Evolutionary conservation across 2,113 vertebrate genomes (phyloP).

Genomic region (Corythoichthys haematopterus): DNA sequence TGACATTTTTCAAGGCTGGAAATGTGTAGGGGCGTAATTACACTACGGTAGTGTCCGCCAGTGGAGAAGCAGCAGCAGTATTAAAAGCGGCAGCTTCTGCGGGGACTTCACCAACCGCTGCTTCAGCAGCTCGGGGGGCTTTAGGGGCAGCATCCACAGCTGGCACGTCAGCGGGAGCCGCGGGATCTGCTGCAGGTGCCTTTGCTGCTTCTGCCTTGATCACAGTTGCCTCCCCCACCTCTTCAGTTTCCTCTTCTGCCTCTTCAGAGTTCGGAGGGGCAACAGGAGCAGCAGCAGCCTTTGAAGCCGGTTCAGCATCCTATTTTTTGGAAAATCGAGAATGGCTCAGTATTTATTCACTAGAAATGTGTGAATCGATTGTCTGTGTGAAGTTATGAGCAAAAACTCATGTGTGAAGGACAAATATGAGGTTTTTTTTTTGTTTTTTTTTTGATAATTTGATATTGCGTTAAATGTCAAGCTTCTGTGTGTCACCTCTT

Average conservation of each 20-base stretch:
- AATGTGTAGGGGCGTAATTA: slow-evolving; percentile 14
- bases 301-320: slow-evolving; percentile 28
- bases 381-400: no score
- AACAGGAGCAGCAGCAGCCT: slow-evolving; percentile 29
- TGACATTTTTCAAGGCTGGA: not conserved
- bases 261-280: slow-evolving; percentile 67
- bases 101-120: not conserved
- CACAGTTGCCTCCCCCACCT: slow-evolving; percentile 14
- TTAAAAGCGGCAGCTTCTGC: slow-evolving; percentile 5
- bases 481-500: slow-evolving; percentile 48
- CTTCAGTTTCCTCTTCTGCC: slow-evolving; percentile 51
- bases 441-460: not conserved
- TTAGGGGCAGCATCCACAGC: slow-evolving; percentile 1
- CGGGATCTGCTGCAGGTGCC: slow-evolving; percentile 15
- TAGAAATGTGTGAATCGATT: not conserved
- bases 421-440: not conserved
- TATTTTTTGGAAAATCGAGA: not conserved
- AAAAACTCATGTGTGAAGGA: no score
- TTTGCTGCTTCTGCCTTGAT: slow-evolving; percentile 3
- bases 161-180: slow-evolving; percentile 11
- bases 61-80: slow-evolving; percentile 9
- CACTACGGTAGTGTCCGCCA: slow-evolving; percentile 12
- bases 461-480: not conserved
- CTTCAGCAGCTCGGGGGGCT: not conserved
- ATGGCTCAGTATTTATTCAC: not conserved